Base-by-base conservation (phyloP, 2,888 invertebrate species). In the Hyppa rectilinea region DNA sequence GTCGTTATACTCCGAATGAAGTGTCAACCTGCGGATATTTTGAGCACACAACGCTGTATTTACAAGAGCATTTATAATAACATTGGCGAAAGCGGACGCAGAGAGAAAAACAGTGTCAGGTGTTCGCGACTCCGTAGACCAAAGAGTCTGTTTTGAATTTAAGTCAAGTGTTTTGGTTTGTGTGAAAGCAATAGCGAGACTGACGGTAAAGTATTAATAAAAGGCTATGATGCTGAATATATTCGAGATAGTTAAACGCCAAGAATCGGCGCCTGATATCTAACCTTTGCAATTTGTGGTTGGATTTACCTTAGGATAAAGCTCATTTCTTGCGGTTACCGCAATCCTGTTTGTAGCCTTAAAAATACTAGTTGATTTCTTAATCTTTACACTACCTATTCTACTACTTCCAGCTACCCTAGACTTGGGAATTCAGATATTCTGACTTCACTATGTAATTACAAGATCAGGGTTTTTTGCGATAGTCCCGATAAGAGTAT, bases 1-100 rank as follows among this genome's bases (percentile, higher is more conserved):
- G 68, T 67, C 68, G 80, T 85, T 87, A 78, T 83, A 81, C 87
- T 77, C 70, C 40, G 14, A 67, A 65, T 60, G 56, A 68, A 78
- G 73, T 68, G 78, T 71, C 75, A 69, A 71, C 71, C 59, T 71
- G 74, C 72, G 75, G 72, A 82, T 76, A 73, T 78, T 69, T 75
- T 76, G 50, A 72, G 58, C 77, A 77, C 45, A 78, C 76, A 70
- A 59, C 58, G 63, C 56, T 60, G 50, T 81, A 69, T 78, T 75
- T 76, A 77, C 65, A 75, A 81, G 53, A 74, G 66, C 53, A 70
- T 79, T 75, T 78, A 82, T 71, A 72, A 81, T 72, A 72, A 78
- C 61, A 70, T 45, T 38, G 49, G 55, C 56, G 65, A 72, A 69
- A 74, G 67, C 73, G 71, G 80, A 80, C 53, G 74, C 40, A 31